Evolutionary conservation across 2,113 vertebrate species (phyloP).

Genomic region (pig (Sus scrofa)): T2T-Sscrofa CM001155.3:5504001-5504500

Average conservation of each 20-base stretch:
- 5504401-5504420: rapidly evolving
- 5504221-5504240: neutral
- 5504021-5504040: rapidly evolving
- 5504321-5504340: neutral
- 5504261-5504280: neutral
- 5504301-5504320: rapidly evolving
- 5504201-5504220: rapidly evolving
- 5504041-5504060: neutral
- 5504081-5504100: rapidly evolving
- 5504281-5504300: neutral
- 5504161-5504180: rapidly evolving
- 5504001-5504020: too few species aligned
- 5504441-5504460: neutral
- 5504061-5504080: neutral
- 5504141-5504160: neutral
- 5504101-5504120: neutral
- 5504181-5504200: rapidly evolving
- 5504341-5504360: rapidly evolving
- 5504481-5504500: neutral
- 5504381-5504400: neutral
- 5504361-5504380: neutral
- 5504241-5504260: neutral
- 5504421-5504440: neutral
- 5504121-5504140: neutral
- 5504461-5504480: neutral